Conservation (phyloP, 2,797 vertebrate genomes). For the Synanceia verrucosa region DNA sequence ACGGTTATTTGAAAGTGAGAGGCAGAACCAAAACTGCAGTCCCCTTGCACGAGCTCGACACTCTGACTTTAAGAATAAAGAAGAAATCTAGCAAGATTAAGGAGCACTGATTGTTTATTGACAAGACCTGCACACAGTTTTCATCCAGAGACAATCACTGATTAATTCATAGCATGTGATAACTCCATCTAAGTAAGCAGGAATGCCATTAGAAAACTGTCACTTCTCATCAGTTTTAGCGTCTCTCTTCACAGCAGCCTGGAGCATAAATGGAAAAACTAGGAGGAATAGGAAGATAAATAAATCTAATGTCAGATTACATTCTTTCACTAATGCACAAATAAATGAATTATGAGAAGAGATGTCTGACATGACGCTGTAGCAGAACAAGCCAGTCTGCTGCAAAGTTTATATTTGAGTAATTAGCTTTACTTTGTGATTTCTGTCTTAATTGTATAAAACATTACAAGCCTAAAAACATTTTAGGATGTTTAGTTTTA, state of each 20-base stretch:
- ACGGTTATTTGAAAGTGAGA: constrained; percentile 34
- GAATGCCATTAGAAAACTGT: background rate
- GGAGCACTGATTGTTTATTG: constrained; percentile 67
- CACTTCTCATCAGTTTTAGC: constrained; percentile 5
- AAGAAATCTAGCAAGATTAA: constrained; percentile 22
- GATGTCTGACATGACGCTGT: background rate
- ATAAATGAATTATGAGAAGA: background rate
- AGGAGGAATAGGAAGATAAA: background rate
- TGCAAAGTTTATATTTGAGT: background rate
- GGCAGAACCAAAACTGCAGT: constrained; percentile 38
- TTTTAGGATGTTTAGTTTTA: too few species aligned
- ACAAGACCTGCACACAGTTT: constrained; percentile 22
- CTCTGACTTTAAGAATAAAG: background rate
- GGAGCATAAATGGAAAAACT: background rate
- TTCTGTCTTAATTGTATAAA: too few species aligned
- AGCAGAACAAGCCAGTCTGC: background rate
- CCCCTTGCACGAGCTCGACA: constrained; percentile 6
- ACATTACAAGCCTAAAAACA: too few species aligned
- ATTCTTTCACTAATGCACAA: background rate
- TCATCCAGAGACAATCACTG: constrained; percentile 20
- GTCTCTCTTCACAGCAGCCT: background rate
- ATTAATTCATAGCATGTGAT: constrained; percentile 24
- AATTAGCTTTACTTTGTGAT: too few species aligned
- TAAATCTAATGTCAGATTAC: background rate
- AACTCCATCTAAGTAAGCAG: constrained; percentile 11